Conservation (phyloP, 2,888 invertebrate species). For the Dryocosmus kuriphilus region DNA sequence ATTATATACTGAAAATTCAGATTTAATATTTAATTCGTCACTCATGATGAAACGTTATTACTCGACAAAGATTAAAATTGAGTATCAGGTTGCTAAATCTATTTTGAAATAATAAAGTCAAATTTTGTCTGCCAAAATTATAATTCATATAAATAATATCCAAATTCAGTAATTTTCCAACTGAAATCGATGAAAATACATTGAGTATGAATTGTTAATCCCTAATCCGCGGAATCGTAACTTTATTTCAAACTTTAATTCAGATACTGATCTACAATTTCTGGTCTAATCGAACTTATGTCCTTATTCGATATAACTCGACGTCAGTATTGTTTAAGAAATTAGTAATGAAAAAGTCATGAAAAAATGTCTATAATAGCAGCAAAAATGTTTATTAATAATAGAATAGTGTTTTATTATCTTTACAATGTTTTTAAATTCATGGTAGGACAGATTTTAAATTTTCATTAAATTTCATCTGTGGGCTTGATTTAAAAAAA, state of each 20-base stretch:
- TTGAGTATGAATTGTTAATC: slow-evolving; percentile 7
- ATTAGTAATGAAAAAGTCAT: not conserved
- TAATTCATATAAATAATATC: not conserved
- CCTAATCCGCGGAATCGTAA: not conserved
- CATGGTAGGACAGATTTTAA: no score
- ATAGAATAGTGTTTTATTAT: no score
- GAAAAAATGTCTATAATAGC: no score
- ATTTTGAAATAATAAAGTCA: not conserved
- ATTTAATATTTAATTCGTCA: no score
- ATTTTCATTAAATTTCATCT: no score
- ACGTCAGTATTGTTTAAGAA: slow-evolving; percentile 10
- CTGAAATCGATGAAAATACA: slow-evolving; percentile 10
- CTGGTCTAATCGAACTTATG: slow-evolving; percentile 14
- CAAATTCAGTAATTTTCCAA: slow-evolving; percentile 9
- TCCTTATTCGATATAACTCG: slow-evolving; percentile 2
- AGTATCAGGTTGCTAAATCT: not conserved
- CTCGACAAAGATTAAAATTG: not conserved
- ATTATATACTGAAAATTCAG: no score
- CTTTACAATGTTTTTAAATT: no score
- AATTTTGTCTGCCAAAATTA: not conserved
- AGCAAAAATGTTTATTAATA: no score
- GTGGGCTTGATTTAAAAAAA: no score
- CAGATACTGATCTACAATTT: slow-evolving; percentile 24
- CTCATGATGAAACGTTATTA: no score
- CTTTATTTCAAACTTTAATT: slow-evolving; percentile 36